Evolutionary conservation across 2,113 vertebrate species (phyloP), one percentile per base, ranked within the genome.

Genomic region (Symphodus melops): DNA sequence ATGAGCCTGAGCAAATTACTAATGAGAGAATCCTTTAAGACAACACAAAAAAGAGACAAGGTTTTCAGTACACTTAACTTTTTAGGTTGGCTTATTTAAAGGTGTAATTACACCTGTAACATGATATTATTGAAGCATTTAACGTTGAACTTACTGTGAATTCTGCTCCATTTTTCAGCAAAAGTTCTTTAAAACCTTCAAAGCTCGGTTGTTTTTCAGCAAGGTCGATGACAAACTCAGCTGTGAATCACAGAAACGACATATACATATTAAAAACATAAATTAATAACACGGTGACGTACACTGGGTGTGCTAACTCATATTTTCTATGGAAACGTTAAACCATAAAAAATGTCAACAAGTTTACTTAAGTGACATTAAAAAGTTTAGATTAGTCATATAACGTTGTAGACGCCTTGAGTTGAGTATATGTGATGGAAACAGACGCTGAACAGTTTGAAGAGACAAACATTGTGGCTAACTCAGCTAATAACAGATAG

Each of bases 191-290:
- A 41, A 99, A 99, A 0, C 93, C 89, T 19, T 99, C 98, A 85
- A 98, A 98, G 0, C 93, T 86, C 0, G 94, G 92, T 19, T 97
- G 93, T 68, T 96, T 99, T 74, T 99, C 98, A 2, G 98, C 97
- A 1, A 99, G 95, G 53, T 83, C 95, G 68, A 99, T 99, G 48
- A 99, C 96, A 83, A 99, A 99, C 59, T 99, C 98, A 6, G 98
- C 98, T 99, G 81, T 0, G 17, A 82, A 72, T 10, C 0, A 84
- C 55, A 0, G 6, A 62, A 37, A 70, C 8, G 12, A 36, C 11
- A 28, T 12, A 16, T 68, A n/a, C n/a, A n/a, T n/a, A n/a, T n/a
- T n/a, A n/a, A n/a, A n/a, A n/a, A n/a, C n/a, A n/a, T n/a, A n/a
- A n/a, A n/a, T n/a, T n/a, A n/a, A 28, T 1, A 0, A 41, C 12